Percentiles rank a stretch among this genome's conserved stretches.
These are phyloP conservation scores for Siniperca undulata DNA, from an alignment of 2,797 vertebrate species.

Conservation along the genomic window DNA sequence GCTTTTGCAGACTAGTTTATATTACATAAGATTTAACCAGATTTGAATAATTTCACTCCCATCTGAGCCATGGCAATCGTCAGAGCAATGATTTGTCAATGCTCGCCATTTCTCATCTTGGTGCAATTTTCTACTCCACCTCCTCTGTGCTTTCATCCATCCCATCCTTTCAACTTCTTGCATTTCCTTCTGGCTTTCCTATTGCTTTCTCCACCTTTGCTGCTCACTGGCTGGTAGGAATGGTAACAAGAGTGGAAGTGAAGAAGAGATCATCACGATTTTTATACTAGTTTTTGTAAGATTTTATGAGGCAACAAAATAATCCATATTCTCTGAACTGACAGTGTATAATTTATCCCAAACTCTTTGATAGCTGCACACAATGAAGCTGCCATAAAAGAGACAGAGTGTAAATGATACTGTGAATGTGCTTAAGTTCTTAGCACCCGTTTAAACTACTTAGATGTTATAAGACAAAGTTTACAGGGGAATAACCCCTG, in stretches of 20 bases:
- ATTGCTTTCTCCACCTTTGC: conserved; percentile 32
- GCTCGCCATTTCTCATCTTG: conserved; percentile 60
- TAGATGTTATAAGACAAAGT: conserved; percentile 5
- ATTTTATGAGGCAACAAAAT: conserved; percentile 76
- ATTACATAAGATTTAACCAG: conserved; percentile 55
- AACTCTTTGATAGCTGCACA: conserved; percentile 7
- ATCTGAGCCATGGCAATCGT: conserved; percentile 35
- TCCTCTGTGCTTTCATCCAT: conserved; percentile 57
- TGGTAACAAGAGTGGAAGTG: conserved; percentile 17
- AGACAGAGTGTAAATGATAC: conserved; percentile 12
- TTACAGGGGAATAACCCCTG: neutral
- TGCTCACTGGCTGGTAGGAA: conserved; percentile 27
- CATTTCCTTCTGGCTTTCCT: conserved; percentile 40
- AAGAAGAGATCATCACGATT: conserved; percentile 65
- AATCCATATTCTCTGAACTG: conserved; percentile 61
- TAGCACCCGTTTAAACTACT: neutral
- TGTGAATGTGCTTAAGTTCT: conserved; percentile 9
- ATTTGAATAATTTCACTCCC: conserved; percentile 55
- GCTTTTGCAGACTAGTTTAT: conserved; percentile 29
- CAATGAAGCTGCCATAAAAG: conserved; percentile 9
- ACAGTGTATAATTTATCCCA: conserved; percentile 54
- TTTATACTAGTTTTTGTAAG: conserved; percentile 71
- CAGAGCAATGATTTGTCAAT: conserved; percentile 41
- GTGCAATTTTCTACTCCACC: conserved; percentile 60
- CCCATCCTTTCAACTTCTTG: conserved; percentile 56